phyloP scores from a whole-genome alignment of 2,888 invertebrate species.

The Apoda limacodes region DNA sequence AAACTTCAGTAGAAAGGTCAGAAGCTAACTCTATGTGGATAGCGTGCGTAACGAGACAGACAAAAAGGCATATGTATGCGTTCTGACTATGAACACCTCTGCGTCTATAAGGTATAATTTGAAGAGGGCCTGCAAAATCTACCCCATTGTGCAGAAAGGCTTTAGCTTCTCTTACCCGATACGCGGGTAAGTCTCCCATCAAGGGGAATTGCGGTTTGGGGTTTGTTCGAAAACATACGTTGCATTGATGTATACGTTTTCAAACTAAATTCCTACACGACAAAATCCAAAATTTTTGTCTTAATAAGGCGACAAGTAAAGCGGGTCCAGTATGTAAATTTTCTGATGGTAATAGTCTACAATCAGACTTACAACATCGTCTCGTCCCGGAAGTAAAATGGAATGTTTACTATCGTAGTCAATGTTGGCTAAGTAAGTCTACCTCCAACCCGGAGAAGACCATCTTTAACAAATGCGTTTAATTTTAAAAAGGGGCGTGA shows the following conservation, averaged over 20 bases:
- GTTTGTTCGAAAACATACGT: conserved; percentile 2
- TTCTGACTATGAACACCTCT: conserved; percentile 1
- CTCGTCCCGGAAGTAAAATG: too few relatives aligned
- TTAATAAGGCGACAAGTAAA: conserved; percentile 5
- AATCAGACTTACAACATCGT: too few relatives aligned
- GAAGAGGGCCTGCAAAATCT: conserved; percentile 6
- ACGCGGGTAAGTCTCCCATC: conserved; percentile 4
- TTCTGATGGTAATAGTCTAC: not conserved
- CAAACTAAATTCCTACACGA: conserved; percentile 5
- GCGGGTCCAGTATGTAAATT: not conserved
- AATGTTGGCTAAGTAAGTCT: conserved; percentile 1
- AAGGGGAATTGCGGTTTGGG: not conserved
- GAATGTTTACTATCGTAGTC: conserved; percentile 2
- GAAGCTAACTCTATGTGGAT: conserved; percentile 6
- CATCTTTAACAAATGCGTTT: not conserved
- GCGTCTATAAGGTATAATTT: not conserved
- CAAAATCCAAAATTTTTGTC: conserved; percentile 7
- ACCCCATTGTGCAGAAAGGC: conserved; percentile 2
- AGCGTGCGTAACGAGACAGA: conserved; percentile 7
- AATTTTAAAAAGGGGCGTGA: not conserved
- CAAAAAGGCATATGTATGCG: conserved; percentile 5
- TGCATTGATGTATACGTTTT: conserved; percentile 1
- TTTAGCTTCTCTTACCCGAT: conserved; percentile 2
- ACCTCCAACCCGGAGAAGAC: too few relatives aligned
- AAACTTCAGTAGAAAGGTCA: conserved; percentile 4